Conservation (phyloP, 2,113 vertebrate species). For the Donacobius atricapilla region DNA sequence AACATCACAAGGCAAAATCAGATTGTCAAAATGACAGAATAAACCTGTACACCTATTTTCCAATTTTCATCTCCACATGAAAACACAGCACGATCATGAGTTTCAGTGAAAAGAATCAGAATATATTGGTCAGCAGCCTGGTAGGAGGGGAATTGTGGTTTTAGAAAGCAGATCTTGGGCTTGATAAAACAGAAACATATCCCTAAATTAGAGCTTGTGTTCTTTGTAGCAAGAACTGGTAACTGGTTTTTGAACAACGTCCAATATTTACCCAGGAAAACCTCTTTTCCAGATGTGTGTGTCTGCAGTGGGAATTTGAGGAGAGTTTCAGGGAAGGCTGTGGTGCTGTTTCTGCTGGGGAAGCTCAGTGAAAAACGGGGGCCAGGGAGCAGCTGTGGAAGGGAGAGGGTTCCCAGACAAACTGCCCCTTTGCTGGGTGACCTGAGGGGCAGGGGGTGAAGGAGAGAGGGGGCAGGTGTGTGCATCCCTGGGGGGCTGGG, state of each 20-base stretch:
- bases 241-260: not conserved
- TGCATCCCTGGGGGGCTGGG: not conserved
- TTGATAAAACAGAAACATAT: slow-evolving; percentile 1
- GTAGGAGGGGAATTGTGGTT: not conserved
- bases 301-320: not conserved
- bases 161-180: not conserved
- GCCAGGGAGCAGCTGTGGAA: not conserved
- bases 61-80: slow-evolving; percentile 71
- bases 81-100: slow-evolving; percentile 50
- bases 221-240: not conserved
- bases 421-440: not conserved
- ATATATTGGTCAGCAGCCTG: not conserved
- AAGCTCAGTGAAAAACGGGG: fast-evolving
- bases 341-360: not conserved
- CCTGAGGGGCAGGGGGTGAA: not conserved
- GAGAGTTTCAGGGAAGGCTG: not conserved
- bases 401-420: not conserved
- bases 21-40: slow-evolving; percentile 48
- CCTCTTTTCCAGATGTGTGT: not conserved
- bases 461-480: not conserved
- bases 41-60: slow-evolving; percentile 66
- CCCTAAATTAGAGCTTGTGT: not conserved
- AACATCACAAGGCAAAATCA: slow-evolving; percentile 44
- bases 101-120: slow-evolving; percentile 27
- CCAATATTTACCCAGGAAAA: not conserved